Evolutionary conservation across 1,140 invertebrate species (phyloP), one percentile per base, ranked within the genome.

Genomic region (Macrobrachium nipponense): DNA sequence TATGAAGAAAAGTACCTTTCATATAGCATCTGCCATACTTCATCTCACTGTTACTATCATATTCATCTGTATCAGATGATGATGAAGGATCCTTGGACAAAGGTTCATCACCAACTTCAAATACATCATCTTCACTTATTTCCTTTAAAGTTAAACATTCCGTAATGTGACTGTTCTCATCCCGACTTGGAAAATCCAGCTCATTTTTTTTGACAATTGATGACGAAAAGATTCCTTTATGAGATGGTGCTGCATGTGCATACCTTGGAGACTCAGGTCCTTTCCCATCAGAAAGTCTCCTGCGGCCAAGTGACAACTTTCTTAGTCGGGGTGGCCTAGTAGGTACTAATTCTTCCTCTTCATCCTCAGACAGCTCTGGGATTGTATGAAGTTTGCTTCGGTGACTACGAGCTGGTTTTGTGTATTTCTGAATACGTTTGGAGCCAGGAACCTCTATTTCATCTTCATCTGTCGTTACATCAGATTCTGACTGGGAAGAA

Each of bases 341-440:
- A 23, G 83, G 75, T 36, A 20, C 23, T 12, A 12, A 66, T 14
- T 70, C 75, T 14, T 85, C 83, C 11, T 85, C 83, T 10, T 82
- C 80, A 43, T 85, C 83, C 59, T 85, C 83, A 10, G 83, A 85
- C 11, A 85, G 62, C 66, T 85, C 83, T 36, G 76, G 83, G n/a
- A 85, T 85, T 20, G 83, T 85, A 66, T 85, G 83, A 5, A 85
- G 59, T 61, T 85, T 85, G 76, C 36, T 85, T 5, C 44, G 70
- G 66, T 72, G 83, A 12, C 83, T 85, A 8, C 77, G 76, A 15
- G 83, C 75, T 5, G 83, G 83, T 60, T 79, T 85, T 44, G 8
- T 79, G 51, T 59, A 85, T 51, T 79, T 85, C 10, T 51, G 12
- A 20, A 43, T 85, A 8, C 62, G 76, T 64, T 85, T 82, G 23